Evolutionary conservation across 2,797 vertebrate species (phyloP), one percentile per base, ranked within the genome.

Genomic region (Limnodromus scolopaceus): DNA sequence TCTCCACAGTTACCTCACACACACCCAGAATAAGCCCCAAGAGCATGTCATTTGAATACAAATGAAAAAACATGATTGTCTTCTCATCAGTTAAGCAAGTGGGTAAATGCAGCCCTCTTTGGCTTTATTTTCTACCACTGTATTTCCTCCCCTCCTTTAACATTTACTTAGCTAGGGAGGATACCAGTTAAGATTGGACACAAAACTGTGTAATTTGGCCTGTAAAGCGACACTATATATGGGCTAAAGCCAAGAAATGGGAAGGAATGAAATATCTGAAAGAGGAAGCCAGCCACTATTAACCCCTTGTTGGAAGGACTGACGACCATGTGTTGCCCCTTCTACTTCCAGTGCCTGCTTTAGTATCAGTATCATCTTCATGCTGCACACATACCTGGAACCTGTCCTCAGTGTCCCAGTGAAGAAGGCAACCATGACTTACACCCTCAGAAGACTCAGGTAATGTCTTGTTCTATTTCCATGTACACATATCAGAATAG

Each of bases 291-390:
- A 79, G 22, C 6, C 39, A 48, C 5, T 25, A 54, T 28, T 51
- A 54, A 74, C 11, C 8, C 28, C 16, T 27, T 70, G 38, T 13
- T 76, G 48, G 38, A 76, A 92, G 34, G 32, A 72, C 32, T 84
- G 0, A 0, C 1, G 2, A 28, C 7, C 7, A 1, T 5, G 14
- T 45, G 19, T 57, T 82, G 23, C 5, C 23, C 34, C 19, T 82
- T 72, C 69, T 69, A 34, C 28, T 53, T 6, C 15, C 15, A 41
- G 14, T 46, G 51, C 45, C 34, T 28, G 9, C 13, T 49, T 78
- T 36, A 54, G 6, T 22, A 22, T 38, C 16, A 32, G 23, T 34
- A 34, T 38, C 19, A 38, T 16, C 49, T 25, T 49, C 16, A 41
- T 23, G 36, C 27, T 60, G 45, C 54, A 63, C 41, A 45, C 5